These are phyloP conservation scores for Calcarius lapponicus DNA, from an alignment of 2,797 vertebrate genomes.

Conservation along the genomic window DNA sequence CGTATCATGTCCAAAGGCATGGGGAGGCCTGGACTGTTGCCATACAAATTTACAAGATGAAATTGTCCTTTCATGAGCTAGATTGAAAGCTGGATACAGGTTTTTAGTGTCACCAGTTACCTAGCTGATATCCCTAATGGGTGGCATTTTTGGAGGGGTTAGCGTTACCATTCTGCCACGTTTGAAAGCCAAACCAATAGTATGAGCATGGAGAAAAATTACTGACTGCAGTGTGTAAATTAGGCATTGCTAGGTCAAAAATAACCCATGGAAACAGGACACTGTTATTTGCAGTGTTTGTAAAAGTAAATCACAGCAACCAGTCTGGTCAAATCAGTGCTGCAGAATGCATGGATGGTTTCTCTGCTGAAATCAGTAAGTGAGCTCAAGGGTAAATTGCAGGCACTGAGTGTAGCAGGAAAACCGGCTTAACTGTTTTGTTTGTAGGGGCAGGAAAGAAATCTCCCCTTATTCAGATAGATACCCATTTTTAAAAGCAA, in stretches of 20 bases:
- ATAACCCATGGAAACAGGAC: neutral
- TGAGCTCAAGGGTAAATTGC: accelerated
- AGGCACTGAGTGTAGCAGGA: neutral
- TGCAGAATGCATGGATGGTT: neutral
- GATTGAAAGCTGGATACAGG: neutral
- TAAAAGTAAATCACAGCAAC: neutral
- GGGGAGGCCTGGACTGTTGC: neutral
- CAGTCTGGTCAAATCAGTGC: neutral
- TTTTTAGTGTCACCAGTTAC: neutral
- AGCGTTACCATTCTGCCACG: neutral
- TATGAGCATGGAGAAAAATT: neutral
- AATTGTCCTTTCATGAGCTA: neutral
- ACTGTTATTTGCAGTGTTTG: neutral
- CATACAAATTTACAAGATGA: neutral
- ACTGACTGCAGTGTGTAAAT: neutral
- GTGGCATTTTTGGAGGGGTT: neutral
- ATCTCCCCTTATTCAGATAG: neutral
- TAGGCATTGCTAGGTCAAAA: neutral
- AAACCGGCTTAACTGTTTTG: neutral
- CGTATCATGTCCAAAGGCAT: neutral
- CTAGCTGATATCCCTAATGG: neutral
- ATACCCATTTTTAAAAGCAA: neutral
- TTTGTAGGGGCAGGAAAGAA: neutral
- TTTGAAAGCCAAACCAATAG: neutral
- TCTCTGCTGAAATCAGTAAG: neutral